Percentiles rank a stretch among this genome's conserved stretches.
These are phyloP conservation scores for Orchesellides sinensis DNA, from an alignment of 2,888 invertebrate genomes.

Conservation along the genomic window DNA sequence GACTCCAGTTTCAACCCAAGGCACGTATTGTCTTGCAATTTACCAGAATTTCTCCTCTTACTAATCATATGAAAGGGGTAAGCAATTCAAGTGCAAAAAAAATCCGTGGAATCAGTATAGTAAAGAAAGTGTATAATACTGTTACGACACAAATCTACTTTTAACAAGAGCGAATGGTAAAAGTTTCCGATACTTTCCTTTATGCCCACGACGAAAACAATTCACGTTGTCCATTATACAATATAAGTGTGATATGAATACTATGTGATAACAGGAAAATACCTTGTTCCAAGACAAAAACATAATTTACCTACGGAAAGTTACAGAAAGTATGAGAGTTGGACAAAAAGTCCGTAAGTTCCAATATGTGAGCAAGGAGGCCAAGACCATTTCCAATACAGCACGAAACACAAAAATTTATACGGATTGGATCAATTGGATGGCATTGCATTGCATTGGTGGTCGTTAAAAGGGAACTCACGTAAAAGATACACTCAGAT, in stretches of 20 bases:
- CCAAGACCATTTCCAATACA: neutral
- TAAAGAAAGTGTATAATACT: conserved; percentile 36
- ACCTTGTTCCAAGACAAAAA: neutral
- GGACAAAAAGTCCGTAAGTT: neutral
- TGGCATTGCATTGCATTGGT: conserved; percentile 32
- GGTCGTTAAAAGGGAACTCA: conserved; percentile 42
- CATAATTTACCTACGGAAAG: neutral
- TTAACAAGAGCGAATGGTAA: conserved; percentile 51
- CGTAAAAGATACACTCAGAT: conserved; percentile 52
- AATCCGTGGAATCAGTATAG: conserved; percentile 11
- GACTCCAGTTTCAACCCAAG: neutral
- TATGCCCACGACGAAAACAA: neutral
- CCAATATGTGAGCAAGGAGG: neutral
- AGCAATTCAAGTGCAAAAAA: neutral
- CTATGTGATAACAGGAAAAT: neutral
- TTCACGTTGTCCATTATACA: conserved; percentile 7
- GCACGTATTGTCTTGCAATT: neutral
- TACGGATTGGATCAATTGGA: conserved; percentile 5
- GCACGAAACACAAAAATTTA: neutral
- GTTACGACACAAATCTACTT: conserved; percentile 51
- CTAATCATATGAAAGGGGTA: neutral
- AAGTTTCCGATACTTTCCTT: conserved; percentile 27
- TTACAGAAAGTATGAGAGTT: no score
- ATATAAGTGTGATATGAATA: conserved; percentile 28
- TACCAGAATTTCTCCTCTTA: no score